Evolutionary conservation across 2,797 vertebrate species (phyloP).

Genomic region (Uromys caudimaculatus): DNA sequence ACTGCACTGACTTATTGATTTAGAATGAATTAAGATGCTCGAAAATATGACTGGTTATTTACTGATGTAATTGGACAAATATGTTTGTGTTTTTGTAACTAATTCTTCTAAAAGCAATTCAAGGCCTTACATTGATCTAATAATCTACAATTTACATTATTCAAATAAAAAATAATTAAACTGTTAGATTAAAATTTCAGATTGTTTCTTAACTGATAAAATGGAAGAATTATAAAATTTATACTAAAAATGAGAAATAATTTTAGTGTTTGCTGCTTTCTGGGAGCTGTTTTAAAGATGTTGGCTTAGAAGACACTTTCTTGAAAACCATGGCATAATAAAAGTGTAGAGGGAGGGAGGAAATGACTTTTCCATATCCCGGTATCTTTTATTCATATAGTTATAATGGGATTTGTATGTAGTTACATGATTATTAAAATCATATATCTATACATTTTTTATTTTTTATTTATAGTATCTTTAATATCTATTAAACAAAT

Average conservation of each 20-base stretch:
- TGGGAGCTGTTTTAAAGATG: neutral
- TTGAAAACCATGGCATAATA: neutral
- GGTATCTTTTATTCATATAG: neutral
- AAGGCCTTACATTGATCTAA: neutral
- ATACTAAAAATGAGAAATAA: neutral
- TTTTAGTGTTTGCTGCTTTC: neutral
- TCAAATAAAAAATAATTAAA: neutral
- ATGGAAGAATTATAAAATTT: slow-evolving; percentile 11
- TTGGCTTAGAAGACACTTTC: neutral
- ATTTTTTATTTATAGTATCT: neutral
- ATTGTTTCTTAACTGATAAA: neutral
- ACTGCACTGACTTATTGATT: neutral
- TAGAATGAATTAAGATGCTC: neutral
- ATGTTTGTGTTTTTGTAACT: neutral
- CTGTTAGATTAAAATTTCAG: neutral
- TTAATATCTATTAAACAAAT: neutral
- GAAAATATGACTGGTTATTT: neutral
- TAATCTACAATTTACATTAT: neutral
- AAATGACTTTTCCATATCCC: neutral
- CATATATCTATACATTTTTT: neutral
- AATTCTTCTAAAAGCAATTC: neutral
- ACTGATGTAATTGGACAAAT: neutral
- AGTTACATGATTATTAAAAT: neutral
- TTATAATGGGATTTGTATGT: neutral
- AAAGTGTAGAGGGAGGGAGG: neutral